phyloP scores from a whole-genome alignment of 37 sponge, comb jelly and placozoan species.

The Ephydatia muelleri region DNA sequence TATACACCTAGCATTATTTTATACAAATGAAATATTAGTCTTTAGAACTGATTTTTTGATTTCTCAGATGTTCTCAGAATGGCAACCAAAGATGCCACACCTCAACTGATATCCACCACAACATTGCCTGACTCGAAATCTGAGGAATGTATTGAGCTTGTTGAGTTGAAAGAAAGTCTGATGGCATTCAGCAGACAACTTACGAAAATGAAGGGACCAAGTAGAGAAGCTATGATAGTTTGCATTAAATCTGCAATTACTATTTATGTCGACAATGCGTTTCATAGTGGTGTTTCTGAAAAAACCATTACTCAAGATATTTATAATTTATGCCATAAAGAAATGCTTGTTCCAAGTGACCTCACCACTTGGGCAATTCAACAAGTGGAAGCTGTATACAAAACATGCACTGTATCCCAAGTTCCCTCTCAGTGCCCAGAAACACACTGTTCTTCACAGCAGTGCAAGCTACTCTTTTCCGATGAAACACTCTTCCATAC shows the following conservation, averaged over 20 bases:
- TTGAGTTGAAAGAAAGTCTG: too few relatives aligned
- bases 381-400: slow-evolving; percentile 4
- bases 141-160: too few relatives aligned
- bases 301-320: slow-evolving; percentile 3
- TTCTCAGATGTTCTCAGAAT: too few relatives aligned
- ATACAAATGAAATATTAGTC: too few relatives aligned
- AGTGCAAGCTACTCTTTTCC: slow-evolving; percentile 36
- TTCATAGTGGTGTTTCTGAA: background rate
- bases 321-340: background rate
- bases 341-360: background rate
- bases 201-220: too few relatives aligned
- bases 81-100: too few relatives aligned
- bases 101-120: too few relatives aligned
- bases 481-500: slow-evolving; percentile 61
- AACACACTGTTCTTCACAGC: background rate
- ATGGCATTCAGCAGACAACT: too few relatives aligned
- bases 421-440: background rate
- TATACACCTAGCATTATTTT: too few relatives aligned
- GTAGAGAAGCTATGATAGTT: background rate
- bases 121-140: too few relatives aligned
- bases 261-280: slow-evolving; percentile 2
- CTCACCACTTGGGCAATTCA: slow-evolving; percentile 17
- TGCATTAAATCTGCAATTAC: slow-evolving; percentile 12
- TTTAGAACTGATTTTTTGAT: too few relatives aligned
- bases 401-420: background rate